These are phyloP conservation scores for Axea sp. DNA, from an alignment of 2,888 invertebrate genomes.

Conservation along the genomic window DNA sequence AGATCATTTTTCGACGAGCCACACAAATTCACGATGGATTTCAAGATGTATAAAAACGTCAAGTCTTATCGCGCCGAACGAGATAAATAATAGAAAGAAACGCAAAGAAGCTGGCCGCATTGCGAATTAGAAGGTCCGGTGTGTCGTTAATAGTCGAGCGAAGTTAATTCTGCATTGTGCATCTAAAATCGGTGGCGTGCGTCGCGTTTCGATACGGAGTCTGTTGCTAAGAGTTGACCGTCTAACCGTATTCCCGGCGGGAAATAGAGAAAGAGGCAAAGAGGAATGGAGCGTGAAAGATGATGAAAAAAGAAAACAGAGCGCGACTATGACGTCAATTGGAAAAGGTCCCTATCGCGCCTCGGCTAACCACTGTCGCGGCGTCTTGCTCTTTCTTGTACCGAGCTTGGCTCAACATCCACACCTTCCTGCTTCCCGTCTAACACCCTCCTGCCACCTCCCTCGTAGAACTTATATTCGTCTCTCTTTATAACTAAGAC, in stretches of 20 bases:
- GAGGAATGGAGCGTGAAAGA: constrained; percentile 43
- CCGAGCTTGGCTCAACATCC: constrained; percentile 29
- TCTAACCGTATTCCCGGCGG: constrained; percentile 72
- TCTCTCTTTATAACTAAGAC: constrained; percentile 56
- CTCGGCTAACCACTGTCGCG: constrained; percentile 28
- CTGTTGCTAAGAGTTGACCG: constrained; percentile 69
- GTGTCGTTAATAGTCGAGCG: constrained; percentile 49
- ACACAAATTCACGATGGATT: too few relatives aligned
- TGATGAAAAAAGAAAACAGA: constrained; percentile 63
- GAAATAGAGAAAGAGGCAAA: constrained; percentile 59
- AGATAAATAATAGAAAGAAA: constrained; percentile 33
- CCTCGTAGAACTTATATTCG: constrained; percentile 43
- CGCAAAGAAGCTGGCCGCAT: constrained; percentile 44
- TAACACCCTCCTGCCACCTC: constrained; percentile 35
- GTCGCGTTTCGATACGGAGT: constrained; percentile 63
- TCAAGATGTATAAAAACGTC: too few relatives aligned
- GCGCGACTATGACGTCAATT: constrained; percentile 78
- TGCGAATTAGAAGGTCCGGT: constrained; percentile 54
- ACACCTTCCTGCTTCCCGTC: constrained; percentile 44
- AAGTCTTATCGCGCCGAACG: not conserved
- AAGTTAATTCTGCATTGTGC: constrained; percentile 68
- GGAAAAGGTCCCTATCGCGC: constrained; percentile 76
- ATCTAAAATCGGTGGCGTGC: constrained; percentile 72
- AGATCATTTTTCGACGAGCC: too few relatives aligned
- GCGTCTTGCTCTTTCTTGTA: constrained; percentile 38